phyloP scores from a whole-genome alignment of 2,888 invertebrate species.

The Zygothrica quintamaculata region DNA sequence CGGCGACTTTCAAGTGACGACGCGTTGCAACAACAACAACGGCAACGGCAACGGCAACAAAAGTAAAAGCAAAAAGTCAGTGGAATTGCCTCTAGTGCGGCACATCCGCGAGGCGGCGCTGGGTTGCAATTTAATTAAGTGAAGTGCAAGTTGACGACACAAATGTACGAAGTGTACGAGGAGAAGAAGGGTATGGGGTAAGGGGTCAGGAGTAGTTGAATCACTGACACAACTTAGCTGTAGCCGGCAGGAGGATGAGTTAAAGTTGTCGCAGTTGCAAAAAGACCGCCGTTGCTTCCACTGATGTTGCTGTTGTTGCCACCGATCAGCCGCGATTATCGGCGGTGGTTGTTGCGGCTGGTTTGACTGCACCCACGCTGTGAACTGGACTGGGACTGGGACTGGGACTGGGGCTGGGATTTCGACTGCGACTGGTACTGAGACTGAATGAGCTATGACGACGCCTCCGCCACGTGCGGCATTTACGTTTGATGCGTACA shows the following conservation, averaged over 20 bases:
- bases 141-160: slow-evolving; percentile 66
- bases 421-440: neutral
- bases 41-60: too few relatives aligned
- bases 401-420: neutral
- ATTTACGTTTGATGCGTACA: slow-evolving; percentile 61
- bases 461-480: slow-evolving; percentile 68
- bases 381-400: slow-evolving; percentile 1
- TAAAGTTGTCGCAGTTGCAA: slow-evolving; percentile 58
- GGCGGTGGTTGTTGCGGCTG: slow-evolving; percentile 46
- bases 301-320: slow-evolving; percentile 24
- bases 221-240: slow-evolving; percentile 6
- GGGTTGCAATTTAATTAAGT: slow-evolving; percentile 76
- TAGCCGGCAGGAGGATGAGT: slow-evolving; percentile 27
- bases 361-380: slow-evolving; percentile 60
- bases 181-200: neutral
- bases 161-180: neutral
- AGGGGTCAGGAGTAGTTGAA: slow-evolving; percentile 1
- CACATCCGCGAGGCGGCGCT: slow-evolving; percentile 68
- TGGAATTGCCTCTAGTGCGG: slow-evolving; percentile 41
- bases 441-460: slow-evolving; percentile 19
- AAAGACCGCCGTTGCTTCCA: slow-evolving; percentile 47
- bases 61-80: slow-evolving; percentile 14
- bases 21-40: slow-evolving; percentile 7
- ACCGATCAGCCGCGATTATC: slow-evolving; percentile 71
- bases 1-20: slow-evolving; percentile 70